Evolutionary conservation across 2,888 invertebrate genomes (phyloP), one percentile per base, ranked within the genome.

Genomic region (Cartodere bifasciata): DNA sequence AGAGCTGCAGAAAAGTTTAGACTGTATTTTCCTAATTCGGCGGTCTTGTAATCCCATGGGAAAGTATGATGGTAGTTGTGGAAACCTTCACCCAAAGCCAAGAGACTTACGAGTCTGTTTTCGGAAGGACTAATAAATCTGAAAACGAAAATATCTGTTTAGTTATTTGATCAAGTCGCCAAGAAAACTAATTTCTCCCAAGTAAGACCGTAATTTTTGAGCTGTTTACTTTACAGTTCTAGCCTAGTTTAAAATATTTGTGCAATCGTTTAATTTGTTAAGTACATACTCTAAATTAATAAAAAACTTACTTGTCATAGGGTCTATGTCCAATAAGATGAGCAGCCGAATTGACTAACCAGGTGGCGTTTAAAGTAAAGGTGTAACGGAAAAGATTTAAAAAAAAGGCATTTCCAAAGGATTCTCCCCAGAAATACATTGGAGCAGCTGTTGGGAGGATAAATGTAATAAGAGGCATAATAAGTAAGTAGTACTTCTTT

Each of bases 341-440:
- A 2, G 90, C 90, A 2, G 82, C 83, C 39, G 84, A 85, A 64
- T 91, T 91, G 20, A 90, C 87, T 36, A 84, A 65, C 90, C 88
- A 91, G 2, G 90, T 90, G 35, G 79, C 76, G 58, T 91, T 84
- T 31, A 91, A 68, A 25, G 79, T 75, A 53, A 79, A 70, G 16
- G 76, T 67, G 62, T 87, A 90, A 29, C 90, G 75, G 55, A 86
- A 70, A 52, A 80, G 67, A 12, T 77, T 72, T 22, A 78, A 71
- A 53, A 75, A 74, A 66, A 72, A 76, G 2, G 77, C 68, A 46
- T 74, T 76, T 20, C 55, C 37, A 60, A 72, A 73, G 2, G 64
- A 65, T 59, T 91, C 91, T 21, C 70, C 70, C 86, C 88, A 90
- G 16, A 64, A 62, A 52, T 76, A 80, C 45, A 79, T 75, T 1